Percentiles rank a stretch among this genome's conserved stretches.
These are phyloP conservation scores for Montipora cactus DNA, from an alignment of 64 coral and sea anemone genomes.

Conservation along the genomic window DNA sequence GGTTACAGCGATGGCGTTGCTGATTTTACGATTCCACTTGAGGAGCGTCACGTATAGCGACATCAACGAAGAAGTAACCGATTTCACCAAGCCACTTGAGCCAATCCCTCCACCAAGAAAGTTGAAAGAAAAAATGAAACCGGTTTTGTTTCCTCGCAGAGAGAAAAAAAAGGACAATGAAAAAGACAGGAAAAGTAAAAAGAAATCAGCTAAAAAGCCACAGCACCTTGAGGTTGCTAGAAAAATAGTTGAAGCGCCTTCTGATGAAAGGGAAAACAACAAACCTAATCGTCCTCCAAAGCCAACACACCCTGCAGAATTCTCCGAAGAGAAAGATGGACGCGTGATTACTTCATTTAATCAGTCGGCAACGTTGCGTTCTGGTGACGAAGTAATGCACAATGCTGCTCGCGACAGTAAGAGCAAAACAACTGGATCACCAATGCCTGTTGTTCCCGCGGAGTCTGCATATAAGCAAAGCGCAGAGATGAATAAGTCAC, in stretches of 20 bases:
- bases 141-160: neutral
- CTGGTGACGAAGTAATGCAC: neutral
- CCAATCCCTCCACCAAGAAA: neutral
- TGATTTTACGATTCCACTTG: too few species aligned
- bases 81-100: neutral
- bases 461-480: neutral
- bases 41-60: too few species aligned
- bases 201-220: neutral
- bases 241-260: neutral
- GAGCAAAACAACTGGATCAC: neutral
- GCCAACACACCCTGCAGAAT: neutral
- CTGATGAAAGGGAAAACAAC: neutral
- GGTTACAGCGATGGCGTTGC: too few species aligned
- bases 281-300: neutral
- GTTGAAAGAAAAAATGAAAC: slow-evolving; percentile 25
- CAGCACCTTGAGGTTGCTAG: neutral
- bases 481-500: neutral
- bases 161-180: neutral
- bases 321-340: neutral
- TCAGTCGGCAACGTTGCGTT: neutral
- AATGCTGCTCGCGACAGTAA: neutral
- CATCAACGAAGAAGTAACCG: neutral
- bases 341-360: neutral
- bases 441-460: neutral
- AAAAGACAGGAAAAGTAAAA: neutral